Evolutionary conservation across 2,797 vertebrate species (phyloP), one percentile per base, ranked within the genome.

Genomic region (Chanos chanos): DNA sequence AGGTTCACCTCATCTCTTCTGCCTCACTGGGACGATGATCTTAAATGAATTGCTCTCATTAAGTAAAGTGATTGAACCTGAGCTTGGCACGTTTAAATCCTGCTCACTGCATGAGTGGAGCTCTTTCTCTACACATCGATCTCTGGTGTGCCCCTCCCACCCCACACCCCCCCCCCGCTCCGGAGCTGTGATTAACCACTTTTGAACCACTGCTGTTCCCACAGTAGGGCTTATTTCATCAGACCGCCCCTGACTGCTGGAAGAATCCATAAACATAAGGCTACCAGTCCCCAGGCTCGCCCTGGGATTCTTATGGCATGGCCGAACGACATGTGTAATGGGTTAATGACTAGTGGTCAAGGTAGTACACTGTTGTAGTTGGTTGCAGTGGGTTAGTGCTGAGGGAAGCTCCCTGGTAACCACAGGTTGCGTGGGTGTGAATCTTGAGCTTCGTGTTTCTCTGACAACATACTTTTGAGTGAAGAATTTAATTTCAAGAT

Each of bases 171-270:
- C n/a, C n/a, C n/a, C n/a, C n/a, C n/a, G n/a, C 41, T 58, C 58
- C 62, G 66, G 66, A 62, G 58, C 41, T 60, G 39, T 47, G 47
- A 61, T 69, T 62, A 69, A 52, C 63, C 47, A 51, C 39, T 18
- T 56, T 44, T 33, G 24, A 39, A 44, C 54, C 31, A 64, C 44
- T 16, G 56, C 13, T 13, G 12, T 31, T 61, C 51, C 64, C 47
- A 39, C 58, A 48, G 44, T 39, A 64, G 73, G 55, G 45, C 34
- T 39, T 28, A 28, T 66, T 73, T 66, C 27, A 62, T 65, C 66
- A 57, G 53, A 36, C 54, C 15, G 31, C 36, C 25, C 24, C 13
- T 4, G n/a, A 4, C 15, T 58, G 28, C 43, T 22, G 12, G 52
- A 39, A 57, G 50, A 66, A 58, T 43, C 58, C 3, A 3, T 57